Evolutionary conservation across 2,113 vertebrate species (phyloP).

Genomic region (Dipodomys stephensi): DNA sequence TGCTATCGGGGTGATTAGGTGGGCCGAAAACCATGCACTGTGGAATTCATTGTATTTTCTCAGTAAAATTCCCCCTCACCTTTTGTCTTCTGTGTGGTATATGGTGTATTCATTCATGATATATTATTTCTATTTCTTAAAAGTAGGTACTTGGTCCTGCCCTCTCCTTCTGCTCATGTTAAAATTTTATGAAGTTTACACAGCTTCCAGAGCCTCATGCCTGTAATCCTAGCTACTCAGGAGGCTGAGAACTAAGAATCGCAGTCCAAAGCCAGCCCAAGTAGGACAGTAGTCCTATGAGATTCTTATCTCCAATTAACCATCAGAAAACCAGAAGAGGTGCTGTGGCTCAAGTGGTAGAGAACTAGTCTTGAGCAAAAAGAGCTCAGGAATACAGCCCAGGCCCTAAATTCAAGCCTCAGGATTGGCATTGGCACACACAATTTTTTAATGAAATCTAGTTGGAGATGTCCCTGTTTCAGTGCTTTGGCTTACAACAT

Average conservation of each 20-base stretch:
- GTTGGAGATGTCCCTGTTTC: not conserved
- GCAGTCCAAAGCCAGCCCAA: too few species aligned
- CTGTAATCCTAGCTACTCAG: too few species aligned
- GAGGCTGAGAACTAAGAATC: too few species aligned
- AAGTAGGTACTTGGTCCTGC: not conserved
- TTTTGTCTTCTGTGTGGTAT: slow-evolving; percentile 59
- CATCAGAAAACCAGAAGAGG: too few species aligned
- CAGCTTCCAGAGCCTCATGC: not conserved
- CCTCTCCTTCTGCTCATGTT: not conserved
- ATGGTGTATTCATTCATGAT: slow-evolving; percentile 57
- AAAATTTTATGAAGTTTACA: not conserved
- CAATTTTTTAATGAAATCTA: not conserved
- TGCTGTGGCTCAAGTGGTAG: too few species aligned
- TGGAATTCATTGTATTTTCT: slow-evolving; percentile 73
- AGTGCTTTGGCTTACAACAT: not conserved
- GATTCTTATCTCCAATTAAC: too few species aligned
- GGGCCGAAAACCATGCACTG: slow-evolving; percentile 63
- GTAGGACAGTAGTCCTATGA: too few species aligned
- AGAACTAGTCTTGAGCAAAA: too few species aligned
- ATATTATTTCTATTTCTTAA: not conserved
- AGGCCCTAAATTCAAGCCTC: too few species aligned
- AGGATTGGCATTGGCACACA: too few species aligned
- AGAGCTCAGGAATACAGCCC: too few species aligned
- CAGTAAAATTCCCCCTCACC: slow-evolving; percentile 64
- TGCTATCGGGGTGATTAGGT: slow-evolving; percentile 25